Evolutionary conservation across 2,888 invertebrate genomes (phyloP), one percentile per base, ranked within the genome.

Genomic region (Spialia ferax): DNA sequence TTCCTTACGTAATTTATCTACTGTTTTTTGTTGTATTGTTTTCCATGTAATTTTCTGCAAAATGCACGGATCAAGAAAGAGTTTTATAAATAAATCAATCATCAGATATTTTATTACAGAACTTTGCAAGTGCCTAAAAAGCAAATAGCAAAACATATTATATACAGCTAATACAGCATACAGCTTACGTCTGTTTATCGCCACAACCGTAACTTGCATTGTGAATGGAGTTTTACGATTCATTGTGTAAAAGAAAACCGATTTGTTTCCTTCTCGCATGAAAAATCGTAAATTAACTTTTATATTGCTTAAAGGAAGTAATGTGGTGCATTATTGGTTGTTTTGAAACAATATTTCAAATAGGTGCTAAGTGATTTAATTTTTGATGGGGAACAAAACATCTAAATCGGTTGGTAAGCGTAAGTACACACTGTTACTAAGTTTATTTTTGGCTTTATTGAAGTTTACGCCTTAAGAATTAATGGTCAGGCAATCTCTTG

Each of bases 181-280:
- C 35, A 23, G 23, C 6, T 57, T 35, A n/a, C 15, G 50, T 48
- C 5, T 23, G 48, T 64, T 56, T 64, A 64, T 50, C 35, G 64
- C 18, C 15, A 48, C 64, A 56, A 48, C 56, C 56, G 38, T 64
- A 32, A 57, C 35, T 50, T 57, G 35, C 64, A 64, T 64, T 64
- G 64, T 64, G 32, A 57, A 56, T 26, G 57, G 5, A 29, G 57
- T 64, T 64, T 64, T 57, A 64, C 64, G 64, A 64, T 50, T 57
- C 64, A 64, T 64, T 64, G 64, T 64, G 15, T 20, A 56, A 61
- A 50, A 61, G 61, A 29, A 54, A 7, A n/a, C 45, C 29, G 45
- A 42, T 63, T 63, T 29, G 38, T 64, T 56, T 29, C 38, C 62
- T 52, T 23, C 57, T 57, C 48, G 50, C 35, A n/a, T 35, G 29